Base-by-base conservation (phyloP, 2,888 invertebrate species). In the Diaprepes abbreviatus region DNA sequence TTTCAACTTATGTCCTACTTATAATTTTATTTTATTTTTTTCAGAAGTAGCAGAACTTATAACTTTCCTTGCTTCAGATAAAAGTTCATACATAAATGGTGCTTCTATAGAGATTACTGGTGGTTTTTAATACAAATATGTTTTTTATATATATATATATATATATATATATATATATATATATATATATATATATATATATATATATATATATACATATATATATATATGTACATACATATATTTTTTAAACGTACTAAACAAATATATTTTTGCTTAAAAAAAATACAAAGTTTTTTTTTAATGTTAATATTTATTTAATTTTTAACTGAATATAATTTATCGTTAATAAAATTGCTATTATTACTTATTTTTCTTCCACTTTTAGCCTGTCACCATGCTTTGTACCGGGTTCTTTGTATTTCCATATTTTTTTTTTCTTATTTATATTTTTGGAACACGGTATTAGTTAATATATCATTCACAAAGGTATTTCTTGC, bases 401-500 rank as follows among this genome's bases (percentile, higher is more conserved):
- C 93, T 74, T 91, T 92, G 75, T 91, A 91, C 71, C 90, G 88
- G 3, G 88, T 86, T 79, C 90, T 91, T 64, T 89, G 87, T 78
- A 90, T 91, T 92, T 93, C 92, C 70, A 79, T 91, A 94, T 82
- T 93, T 93, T 76, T 90, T 89, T 81, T n/a, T n/a, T n/a, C n/a
- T 94, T 94, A 76, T 92, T n/a, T 93, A 76, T 91, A 93, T 79
- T 90, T 91, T 73, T 91, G 89, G 81, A 96, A 93, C 74, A 94
- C 91, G 0, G 94, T 93, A 86, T 98, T 95, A 0, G 93, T 93
- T 80, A 98, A 84, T 1, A 98, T 86, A 80, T 99, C 98, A 75
- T 98, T 97, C 0, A 98, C 97, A n/a, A 78, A 98, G 88, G 0
- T 96, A 95, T 66, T 89, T 87, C 83, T 96, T 97, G 21, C 96